Evolutionary conservation across 2,113 vertebrate genomes (phyloP), one percentile per base, ranked within the genome.

Genomic region (Thermophis baileyi): DNA sequence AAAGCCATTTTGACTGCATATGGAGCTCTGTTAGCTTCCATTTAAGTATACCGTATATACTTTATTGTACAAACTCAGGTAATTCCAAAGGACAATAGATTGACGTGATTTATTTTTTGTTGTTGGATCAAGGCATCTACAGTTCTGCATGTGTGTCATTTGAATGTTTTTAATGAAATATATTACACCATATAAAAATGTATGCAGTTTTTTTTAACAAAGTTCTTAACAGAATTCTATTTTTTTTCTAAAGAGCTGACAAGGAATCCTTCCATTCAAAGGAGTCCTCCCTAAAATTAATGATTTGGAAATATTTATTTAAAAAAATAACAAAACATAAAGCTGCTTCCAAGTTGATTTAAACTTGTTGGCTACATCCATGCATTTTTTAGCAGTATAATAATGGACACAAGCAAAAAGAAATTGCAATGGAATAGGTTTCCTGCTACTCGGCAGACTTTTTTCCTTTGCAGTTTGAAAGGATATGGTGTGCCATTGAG

Each of bases 111-210:
- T 24, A n/a, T n/a, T n/a, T n/a, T n/a, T 14, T 24, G 24, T 85
- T 40, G 35, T 25, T 91, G 50, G 22, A 86, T 40, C 50, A 69
- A 30, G 25, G n/a, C 12, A 60, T 35, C 12, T 47, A 14, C 6
- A 91, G 44, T 57, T 87, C 74, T 86, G 87, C 20, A 85, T 18
- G 27, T 1, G 47, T 50, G 57, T 6, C 5, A 57, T 2, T 44
- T 57, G 49, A 94, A 94, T 10, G 9, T 92, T 93, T 94, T 49
- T 54, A 92, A 44, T 54, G 30, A 91, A 90, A 93, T 35, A 8
- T 91, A 25, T 49, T 74, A 53, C 51, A 0, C 69, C 53, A 5
- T 46, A 7, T 49, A 91, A 93, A 93, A 6, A 86, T 0, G 60
- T 50, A 53, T 91, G 24, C 89, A 91, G 44, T 24, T 86, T 86